Evolutionary conservation across 2,888 invertebrate genomes (phyloP), one percentile per base, ranked within the genome.

Genomic region (Noctuana brunneofusca): DNA sequence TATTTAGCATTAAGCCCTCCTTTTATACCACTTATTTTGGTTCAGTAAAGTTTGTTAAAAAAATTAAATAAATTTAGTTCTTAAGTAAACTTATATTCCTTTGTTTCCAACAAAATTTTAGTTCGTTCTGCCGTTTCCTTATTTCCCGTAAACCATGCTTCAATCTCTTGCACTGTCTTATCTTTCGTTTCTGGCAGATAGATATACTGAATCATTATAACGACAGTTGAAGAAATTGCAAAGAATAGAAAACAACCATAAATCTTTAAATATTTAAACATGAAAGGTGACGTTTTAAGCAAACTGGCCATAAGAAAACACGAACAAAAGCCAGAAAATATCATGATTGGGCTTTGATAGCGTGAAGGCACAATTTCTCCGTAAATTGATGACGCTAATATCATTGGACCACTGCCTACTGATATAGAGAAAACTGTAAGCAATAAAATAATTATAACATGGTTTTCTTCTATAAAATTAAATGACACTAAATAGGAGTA

Each of bases 391-490:
- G 74, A 69, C 0, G 74, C 68, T 30, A 78, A 57, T 27, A 75
- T 76, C 74, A 79, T 75, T 0, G 79, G 79, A 3, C 79, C 79
- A 63, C 75, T 74, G 48, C 76, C 73, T n/a, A 79, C 69, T 0
- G 72, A 66, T 66, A 80, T 66, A 0, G 76, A 78, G 69, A 78
- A 83, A 2, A 71, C 69, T 18, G 75, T 73, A 22, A 85, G 64
- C 8, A 85, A 67, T 0, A 70, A 62, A 38, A 85, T 72, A 5
- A 81, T 78, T 24, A 75, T 27, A 12, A 69, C 64, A 38, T 66
- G 71, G 59, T 75, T 75, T 63, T 71, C 73, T 6, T 9, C 1
- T 5, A 73, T 49, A 2, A 69, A 27, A 0, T 38, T 38, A 16
- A 66, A n/a, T 22, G 63, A 64, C 1, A 69, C 46, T 20, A 74